Percentiles rank a stretch among this genome's conserved stretches.
These are phyloP conservation scores for Phalloptychus januarius DNA, from an alignment of 2,797 vertebrate species.

Conservation along the genomic window DNA sequence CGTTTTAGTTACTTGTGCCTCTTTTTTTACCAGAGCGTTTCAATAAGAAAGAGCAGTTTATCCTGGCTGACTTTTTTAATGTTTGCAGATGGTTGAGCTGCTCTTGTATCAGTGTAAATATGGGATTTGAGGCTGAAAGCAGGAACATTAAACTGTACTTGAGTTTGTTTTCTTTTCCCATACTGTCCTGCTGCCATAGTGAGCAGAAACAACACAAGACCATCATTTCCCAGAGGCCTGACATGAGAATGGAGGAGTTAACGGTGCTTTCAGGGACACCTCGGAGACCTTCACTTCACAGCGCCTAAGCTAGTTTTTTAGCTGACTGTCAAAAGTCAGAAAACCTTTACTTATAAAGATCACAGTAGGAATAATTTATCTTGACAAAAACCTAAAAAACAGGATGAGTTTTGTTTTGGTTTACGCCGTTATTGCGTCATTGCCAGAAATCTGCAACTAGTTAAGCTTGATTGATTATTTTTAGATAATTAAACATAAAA, in stretches of 20 bases:
- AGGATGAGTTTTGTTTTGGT: neutral
- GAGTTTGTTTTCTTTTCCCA: constrained; percentile 34
- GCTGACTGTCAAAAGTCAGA: neutral
- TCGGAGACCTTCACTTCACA: neutral
- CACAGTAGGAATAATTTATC: too few relatives aligned
- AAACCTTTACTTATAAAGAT: neutral
- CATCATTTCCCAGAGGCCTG: constrained; percentile 56
- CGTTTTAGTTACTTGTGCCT: neutral
- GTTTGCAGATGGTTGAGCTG: constrained; percentile 8
- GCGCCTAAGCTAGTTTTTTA: neutral
- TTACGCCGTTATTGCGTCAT: too few relatives aligned
- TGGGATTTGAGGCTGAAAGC: constrained; percentile 5
- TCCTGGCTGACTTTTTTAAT: neutral
- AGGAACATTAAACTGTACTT: neutral
- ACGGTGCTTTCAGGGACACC: constrained; percentile 58
- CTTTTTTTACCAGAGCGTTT: neutral
- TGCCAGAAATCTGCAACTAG: neutral
- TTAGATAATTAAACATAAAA: too few relatives aligned
- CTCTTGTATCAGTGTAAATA: neutral
- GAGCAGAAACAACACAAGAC: constrained; percentile 37
- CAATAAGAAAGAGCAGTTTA: neutral
- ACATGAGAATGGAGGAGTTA: constrained; percentile 38
- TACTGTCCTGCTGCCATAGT: constrained; percentile 49
- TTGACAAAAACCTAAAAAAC: neutral
- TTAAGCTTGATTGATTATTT: neutral